Evolutionary conservation across 2,888 invertebrate genomes (phyloP).

Genomic region (Lepidochrysops patricia): DNA sequence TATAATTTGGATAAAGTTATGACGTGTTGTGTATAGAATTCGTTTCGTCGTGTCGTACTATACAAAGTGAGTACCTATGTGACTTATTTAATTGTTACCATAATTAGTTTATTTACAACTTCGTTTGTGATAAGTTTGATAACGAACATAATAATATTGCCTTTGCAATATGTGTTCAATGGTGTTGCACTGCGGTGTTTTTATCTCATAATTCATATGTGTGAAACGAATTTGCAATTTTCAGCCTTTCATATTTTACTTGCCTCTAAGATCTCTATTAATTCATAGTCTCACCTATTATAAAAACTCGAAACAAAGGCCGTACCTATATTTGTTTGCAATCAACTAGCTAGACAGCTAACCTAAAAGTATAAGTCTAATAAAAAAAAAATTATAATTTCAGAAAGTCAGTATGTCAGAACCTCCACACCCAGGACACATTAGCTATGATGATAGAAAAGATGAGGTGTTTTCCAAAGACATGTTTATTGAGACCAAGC

Average conservation of each 20-base stretch:
- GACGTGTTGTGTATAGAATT: conserved; percentile 36
- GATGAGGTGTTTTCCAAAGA: not conserved
- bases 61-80: conserved; percentile 24
- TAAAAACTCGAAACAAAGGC: no score
- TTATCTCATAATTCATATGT: not conserved
- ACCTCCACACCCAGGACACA: not conserved
- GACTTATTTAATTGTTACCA: not conserved
- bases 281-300: no score
- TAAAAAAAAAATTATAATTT: not conserved
- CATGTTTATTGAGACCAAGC: conserved; percentile 4
- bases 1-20: conserved; percentile 34
- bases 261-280: no score
- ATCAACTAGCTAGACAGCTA: not conserved
- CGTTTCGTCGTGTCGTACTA: conserved; percentile 17
- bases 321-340: not conserved
- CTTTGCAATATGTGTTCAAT: not conserved
- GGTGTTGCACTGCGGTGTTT: not conserved
- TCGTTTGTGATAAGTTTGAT: not conserved
- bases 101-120: not conserved
- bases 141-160: not conserved
- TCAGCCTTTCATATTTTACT: not conserved
- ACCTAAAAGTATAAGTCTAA: not conserved
- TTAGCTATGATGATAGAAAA: not conserved
- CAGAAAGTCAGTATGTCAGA: not conserved
- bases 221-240: not conserved